phyloP scores from a whole-genome alignment of 92 coral and sea anemone genomes.

The Isaurus tuberculatus region DNA sequence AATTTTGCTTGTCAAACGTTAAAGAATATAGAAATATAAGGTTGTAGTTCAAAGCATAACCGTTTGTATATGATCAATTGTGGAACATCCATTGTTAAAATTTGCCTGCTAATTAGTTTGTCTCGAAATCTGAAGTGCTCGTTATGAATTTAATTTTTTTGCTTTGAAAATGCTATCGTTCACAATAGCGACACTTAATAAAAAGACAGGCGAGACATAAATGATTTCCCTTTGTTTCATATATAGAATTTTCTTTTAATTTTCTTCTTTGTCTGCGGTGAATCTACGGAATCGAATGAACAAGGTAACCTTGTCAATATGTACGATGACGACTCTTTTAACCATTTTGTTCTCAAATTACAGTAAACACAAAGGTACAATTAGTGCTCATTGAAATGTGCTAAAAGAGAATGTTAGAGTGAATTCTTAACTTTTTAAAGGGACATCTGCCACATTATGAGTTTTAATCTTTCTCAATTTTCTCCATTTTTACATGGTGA shows the following conservation, averaged over 20 bases:
- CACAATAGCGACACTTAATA: neutral
- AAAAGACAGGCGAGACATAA: neutral
- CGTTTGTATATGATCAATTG: neutral
- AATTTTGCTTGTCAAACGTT: too few relatives aligned
- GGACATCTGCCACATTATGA: neutral
- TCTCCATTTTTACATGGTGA: neutral
- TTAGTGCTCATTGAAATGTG: constrained; percentile 16
- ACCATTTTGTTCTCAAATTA: constrained; percentile 29
- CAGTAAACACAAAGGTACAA: constrained; percentile 33
- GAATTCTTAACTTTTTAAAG: neutral
- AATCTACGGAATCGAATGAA: neutral
- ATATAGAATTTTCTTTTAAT: neutral
- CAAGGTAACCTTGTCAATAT: neutral
- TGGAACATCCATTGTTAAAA: neutral
- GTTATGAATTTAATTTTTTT: neutral
- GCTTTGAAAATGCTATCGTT: neutral
- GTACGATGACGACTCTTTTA: neutral
- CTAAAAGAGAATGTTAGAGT: neutral
- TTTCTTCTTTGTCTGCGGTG: neutral
- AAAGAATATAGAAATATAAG: too few relatives aligned
- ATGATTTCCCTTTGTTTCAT: neutral
- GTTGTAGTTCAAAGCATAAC: too few relatives aligned
- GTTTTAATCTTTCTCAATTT: neutral
- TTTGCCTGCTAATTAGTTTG: neutral
- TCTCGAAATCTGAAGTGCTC: neutral